phyloP scores from a whole-genome alignment of 2,888 invertebrate species.

The Melanargia galathea region DNA sequence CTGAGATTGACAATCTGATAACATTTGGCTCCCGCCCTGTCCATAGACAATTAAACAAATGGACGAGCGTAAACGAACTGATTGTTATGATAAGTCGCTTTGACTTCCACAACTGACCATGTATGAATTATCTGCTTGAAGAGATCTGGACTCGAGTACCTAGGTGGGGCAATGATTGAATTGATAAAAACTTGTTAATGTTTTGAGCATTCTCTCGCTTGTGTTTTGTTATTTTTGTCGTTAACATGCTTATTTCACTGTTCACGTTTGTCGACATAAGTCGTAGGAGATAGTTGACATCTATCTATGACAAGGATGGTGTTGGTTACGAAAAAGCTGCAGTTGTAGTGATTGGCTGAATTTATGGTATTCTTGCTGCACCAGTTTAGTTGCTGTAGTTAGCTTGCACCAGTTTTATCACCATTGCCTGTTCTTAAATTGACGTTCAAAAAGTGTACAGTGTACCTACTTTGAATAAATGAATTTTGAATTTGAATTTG shows the following conservation, averaged over 20 bases:
- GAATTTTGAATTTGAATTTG: too few species aligned
- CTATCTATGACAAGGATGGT: too few species aligned
- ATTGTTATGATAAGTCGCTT: slow-evolving; percentile 75
- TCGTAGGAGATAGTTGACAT: too few species aligned
- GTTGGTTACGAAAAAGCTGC: too few species aligned
- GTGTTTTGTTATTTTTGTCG: neutral
- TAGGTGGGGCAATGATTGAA: slow-evolving; percentile 19
- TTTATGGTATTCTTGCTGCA: too few species aligned
- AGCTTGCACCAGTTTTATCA: too few species aligned
- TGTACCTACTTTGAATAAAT: too few species aligned
- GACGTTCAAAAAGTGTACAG: too few species aligned
- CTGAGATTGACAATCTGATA: slow-evolving; percentile 77
- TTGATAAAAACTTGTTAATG: slow-evolving; percentile 17
- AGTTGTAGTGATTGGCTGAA: too few species aligned
- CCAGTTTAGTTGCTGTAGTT: too few species aligned
- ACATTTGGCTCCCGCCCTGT: slow-evolving; percentile 70
- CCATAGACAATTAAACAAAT: slow-evolving; percentile 77
- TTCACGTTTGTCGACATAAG: neutral
- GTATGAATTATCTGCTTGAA: slow-evolving; percentile 31
- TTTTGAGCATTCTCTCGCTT: slow-evolving; percentile 9
- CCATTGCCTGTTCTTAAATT: too few species aligned
- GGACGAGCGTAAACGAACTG: slow-evolving; percentile 73
- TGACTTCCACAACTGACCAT: slow-evolving; percentile 49
- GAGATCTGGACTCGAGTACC: slow-evolving; percentile 29
- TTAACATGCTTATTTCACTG: neutral